Base-by-base conservation (phyloP, 2,113 vertebrate genomes). In the Pomatorhinus ruficollis region DNA sequence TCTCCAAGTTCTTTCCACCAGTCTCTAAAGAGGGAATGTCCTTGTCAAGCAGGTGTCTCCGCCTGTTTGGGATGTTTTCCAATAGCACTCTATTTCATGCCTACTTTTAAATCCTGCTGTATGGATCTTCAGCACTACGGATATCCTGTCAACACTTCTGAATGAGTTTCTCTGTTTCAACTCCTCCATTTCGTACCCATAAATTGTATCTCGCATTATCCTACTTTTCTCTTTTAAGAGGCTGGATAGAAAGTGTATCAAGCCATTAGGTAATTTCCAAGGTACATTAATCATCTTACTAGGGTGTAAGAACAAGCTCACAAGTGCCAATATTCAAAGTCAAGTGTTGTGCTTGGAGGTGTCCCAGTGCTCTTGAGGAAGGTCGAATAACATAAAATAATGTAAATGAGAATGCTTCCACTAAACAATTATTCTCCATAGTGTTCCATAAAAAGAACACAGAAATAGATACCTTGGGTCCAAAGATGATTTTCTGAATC, bases 201-300 rank as follows among this genome's bases (percentile, higher is more conserved):
- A 85, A 94, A 89, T 76, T 85, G 37, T 12, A 78, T 76, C 33
- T 50, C 78, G 56, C 25, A 33, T 76, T 72, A 61, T 76, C 63
- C 66, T 80, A 45, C 15, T 87, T 94, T 85, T 76, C 50, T 85
- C 42, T 60, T 91, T 30, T n/a, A 82, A 76, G 37, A 87, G n/a
- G 37, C 42, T 79, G 19, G 53, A 80, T 8, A 65, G 78, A 83
- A 76, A 89, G 70, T 45, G 47, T 69, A 90, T 65, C 28, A 76
- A 72, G n/a, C 37, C 70, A 93, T 94, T 83, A 90, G 81, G 42
- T 74, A 87, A 72, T 91, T 85, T 97, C 70, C 78, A 91, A 76
- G 44, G 47, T n/a, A 71, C 68, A 78, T 95, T 90, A 93, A 89
- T 92, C 68, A 90, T 81, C 49, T 72, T 50, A 66, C 64, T 56